Base-by-base conservation (phyloP, 2,797 vertebrate species). In the Coreius guichenoti region DNA sequence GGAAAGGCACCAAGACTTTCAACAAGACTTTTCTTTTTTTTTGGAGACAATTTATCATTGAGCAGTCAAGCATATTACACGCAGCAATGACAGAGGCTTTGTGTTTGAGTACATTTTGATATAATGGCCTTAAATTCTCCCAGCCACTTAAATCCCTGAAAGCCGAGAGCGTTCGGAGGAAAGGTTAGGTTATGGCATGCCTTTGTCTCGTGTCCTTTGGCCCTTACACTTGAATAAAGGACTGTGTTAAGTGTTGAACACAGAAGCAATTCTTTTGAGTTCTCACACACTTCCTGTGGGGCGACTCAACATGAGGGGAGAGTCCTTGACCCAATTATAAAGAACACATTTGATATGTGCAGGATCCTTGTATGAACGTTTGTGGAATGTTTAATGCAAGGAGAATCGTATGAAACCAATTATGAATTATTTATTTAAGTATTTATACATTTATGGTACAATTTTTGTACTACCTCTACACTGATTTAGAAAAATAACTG, bases 321-420 rank as follows among this genome's bases (percentile, higher is more conserved):
- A 51, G 77, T 84, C 86, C 84, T 85, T 87, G 81, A 87, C 84
- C 85, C 80, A 83, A 83, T 67, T 70, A 36, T 78, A 51, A 75
- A 36, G 19, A 65, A 68, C 58, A 73, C n/a, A 58, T 61, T 49
- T 75, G 76, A 87, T 80, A 74, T 81, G n/a, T 31, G 51, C 33
- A 19, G 68, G 68, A 72, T 61, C 26, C 36, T 14, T 82, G 33
- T n/a, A 45, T 43, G 49, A 56, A 33, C 11, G 31, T 9, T 51
- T 51, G 47, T 13, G 17, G 29, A 5, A 74, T 12, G 31, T 51
- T 29, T 11, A 74, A 29, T 47, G 45, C 16, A 51, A 19, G 72
- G 72, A 3, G 26, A 69, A 39, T 36, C 9, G 0, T 12, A 39
- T 36, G 36, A 23, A 69, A 43, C 33, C 36, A 43, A 3, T 17